Evolutionary conservation across 2,113 vertebrate genomes (phyloP).

Genomic region (Scolopax mira): DNA sequence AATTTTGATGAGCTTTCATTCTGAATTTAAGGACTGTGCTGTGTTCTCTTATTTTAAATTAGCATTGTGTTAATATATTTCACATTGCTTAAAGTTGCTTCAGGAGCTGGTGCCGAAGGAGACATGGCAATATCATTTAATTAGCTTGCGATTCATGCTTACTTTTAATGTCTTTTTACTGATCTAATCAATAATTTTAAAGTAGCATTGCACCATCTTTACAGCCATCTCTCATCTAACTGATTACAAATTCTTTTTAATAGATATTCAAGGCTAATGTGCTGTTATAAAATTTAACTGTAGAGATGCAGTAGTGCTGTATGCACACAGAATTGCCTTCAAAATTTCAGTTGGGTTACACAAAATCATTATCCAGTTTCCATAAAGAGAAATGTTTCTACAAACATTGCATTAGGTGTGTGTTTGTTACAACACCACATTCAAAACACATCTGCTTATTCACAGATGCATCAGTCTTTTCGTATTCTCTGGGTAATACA

Average conservation of each 20-base stretch:
- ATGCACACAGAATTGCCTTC: not conserved
- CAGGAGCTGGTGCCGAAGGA: not conserved
- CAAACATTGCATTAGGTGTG: not conserved
- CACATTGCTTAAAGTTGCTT: not conserved
- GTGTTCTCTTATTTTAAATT: not conserved
- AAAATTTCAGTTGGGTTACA: not conserved
- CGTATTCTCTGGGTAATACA: not conserved
- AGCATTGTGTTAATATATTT: conserved; percentile 20
- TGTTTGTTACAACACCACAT: not conserved
- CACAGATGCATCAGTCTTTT: not conserved
- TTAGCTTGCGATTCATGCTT: not conserved
- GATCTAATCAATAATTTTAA: conserved; percentile 40
- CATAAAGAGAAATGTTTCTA: not conserved
- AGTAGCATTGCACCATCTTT: not conserved
- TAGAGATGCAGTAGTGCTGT: not conserved
- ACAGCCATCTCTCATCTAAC: not conserved
- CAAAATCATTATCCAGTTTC: not conserved
- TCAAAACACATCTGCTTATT: not conserved
- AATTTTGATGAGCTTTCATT: conserved; percentile 55
- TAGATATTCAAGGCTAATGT: not conserved
- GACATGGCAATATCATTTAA: not conserved
- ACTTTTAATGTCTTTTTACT: conserved; percentile 32
- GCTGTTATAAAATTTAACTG: not conserved
- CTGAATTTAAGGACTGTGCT: not conserved
- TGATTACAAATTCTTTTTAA: not conserved